Base-by-base conservation (phyloP, 1,140 invertebrate genomes). In the Apocrypta bakeri region DNA sequence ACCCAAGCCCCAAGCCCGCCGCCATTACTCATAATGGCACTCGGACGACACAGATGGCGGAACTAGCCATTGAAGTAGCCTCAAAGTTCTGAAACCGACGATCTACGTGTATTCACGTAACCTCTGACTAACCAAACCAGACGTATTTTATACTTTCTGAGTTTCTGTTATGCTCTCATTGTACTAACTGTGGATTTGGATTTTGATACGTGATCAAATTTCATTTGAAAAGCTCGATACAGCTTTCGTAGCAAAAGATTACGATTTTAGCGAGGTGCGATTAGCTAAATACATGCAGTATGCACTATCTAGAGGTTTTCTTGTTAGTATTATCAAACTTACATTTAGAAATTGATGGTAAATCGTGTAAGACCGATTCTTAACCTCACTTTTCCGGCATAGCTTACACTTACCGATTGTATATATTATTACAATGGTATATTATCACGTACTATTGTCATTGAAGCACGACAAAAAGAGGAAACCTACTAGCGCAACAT, bases 251-350 rank as follows among this genome's bases (percentile, higher is more conserved):
- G 73, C 24, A 63, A 48, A 76, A 33, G 33, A 31, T 48, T 8
- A 12, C 14, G 42, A 64, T 40, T 42, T 78, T 12, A 73, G 79
- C 84, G 85, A 87, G 85, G 78, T 79, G 78, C 71, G 82, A 84
- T 83, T 63, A 71, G 77, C 76, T 29, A 79, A 75, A 40, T 84
- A 33, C 61, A 78, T 87, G 78, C 87, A 88, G 83, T 87, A 91
- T 91, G 90, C 86, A 89, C 86, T 92, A 90, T 85, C 89, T 92
- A 88, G 90, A 91, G 79, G 85, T 90, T 87, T 88, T 88, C 82
- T 86, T 92, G 90, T 92, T 92, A 92, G 91, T 92, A 92, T 85
- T 79, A 83, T 80, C 83, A 64, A 76, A 66, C 79, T 75, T 84
- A 85, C 77, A 85, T 83, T 85, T 84, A 31, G n/a, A 63, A 40